Conservation (phyloP, 2,113 vertebrate genomes). For the Pseudorhombus dupliciocellatus region DNA sequence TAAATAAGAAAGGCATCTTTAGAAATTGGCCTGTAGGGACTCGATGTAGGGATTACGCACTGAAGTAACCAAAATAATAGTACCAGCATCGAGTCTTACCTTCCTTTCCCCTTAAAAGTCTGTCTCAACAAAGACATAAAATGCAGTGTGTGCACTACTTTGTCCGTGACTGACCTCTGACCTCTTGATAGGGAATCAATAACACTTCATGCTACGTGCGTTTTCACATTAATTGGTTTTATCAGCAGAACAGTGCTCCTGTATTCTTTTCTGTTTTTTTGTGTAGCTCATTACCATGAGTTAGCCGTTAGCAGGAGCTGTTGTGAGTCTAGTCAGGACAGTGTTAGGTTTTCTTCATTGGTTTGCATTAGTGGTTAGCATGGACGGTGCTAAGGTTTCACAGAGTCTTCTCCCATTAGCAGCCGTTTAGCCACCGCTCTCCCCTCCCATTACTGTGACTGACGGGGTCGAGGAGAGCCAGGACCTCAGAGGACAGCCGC, state of each 20-base stretch:
- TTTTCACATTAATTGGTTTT: slow-evolving; percentile 35
- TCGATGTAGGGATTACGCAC: too few relatives aligned
- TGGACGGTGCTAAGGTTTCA: slow-evolving; percentile 66
- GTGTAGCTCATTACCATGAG: slow-evolving; percentile 36
- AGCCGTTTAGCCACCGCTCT: slow-evolving; percentile 64
- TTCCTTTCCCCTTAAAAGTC: not conserved
- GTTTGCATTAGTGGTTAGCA: slow-evolving; percentile 55
- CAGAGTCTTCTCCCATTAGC: slow-evolving; percentile 72
- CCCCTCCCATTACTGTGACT: slow-evolving; percentile 71
- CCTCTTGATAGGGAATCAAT: not conserved
- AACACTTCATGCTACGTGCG: slow-evolving; percentile 9
- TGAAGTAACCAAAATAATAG: not conserved
- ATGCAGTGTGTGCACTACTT: not conserved
- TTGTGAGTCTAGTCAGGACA: not conserved
- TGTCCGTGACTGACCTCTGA: slow-evolving; percentile 9
- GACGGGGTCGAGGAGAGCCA: slow-evolving; percentile 59
- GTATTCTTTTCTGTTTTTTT: slow-evolving; percentile 6
- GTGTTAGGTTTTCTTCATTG: slow-evolving; percentile 30
- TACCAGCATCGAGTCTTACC: not conserved
- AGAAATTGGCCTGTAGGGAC: too few relatives aligned
- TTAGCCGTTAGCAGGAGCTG: slow-evolving; percentile 34
- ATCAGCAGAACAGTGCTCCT: slow-evolving; percentile 10
- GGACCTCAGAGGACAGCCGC: slow-evolving; percentile 34
- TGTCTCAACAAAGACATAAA: not conserved
- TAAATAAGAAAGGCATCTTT: too few relatives aligned